Evolutionary conservation across 2,113 vertebrate genomes (phyloP).

Genomic region (Nymphicus hollandicus): DNA sequence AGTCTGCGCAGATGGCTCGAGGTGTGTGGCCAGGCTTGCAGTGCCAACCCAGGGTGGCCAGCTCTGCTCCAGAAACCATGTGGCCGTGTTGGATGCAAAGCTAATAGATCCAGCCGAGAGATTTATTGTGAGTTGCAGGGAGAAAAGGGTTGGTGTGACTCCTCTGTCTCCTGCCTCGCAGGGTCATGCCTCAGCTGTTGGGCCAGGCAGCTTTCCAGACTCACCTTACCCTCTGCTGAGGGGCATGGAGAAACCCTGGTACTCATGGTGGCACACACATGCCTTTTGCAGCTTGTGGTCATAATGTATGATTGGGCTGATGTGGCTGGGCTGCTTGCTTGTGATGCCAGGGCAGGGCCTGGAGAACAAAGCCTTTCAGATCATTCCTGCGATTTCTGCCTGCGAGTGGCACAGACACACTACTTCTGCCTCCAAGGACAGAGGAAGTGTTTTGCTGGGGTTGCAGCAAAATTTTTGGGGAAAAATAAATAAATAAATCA

Average conservation of each 20-base stretch:
- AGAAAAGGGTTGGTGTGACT: background rate
- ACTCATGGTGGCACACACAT: accelerated
- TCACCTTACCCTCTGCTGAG: background rate
- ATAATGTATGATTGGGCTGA: background rate
- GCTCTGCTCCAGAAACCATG: background rate
- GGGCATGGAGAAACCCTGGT: background rate
- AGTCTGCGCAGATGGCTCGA: background rate
- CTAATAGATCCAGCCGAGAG: background rate
- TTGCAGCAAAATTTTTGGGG: background rate
- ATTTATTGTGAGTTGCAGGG: background rate
- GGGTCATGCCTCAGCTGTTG: background rate
- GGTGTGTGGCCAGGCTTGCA: background rate
- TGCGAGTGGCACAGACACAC: background rate
- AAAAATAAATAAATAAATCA: background rate
- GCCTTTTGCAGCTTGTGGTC: accelerated
- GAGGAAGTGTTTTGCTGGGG: background rate
- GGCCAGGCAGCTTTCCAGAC: background rate
- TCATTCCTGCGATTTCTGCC: background rate
- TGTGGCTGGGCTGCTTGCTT: background rate
- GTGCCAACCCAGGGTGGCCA: background rate
- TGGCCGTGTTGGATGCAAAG: background rate
- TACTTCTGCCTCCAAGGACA: background rate
- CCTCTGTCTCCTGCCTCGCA: background rate
- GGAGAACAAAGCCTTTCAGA: background rate
- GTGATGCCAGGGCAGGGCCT: background rate